phyloP scores from a whole-genome alignment of 2,113 vertebrate species.

The Leptobrachium ailaonicum region DNA sequence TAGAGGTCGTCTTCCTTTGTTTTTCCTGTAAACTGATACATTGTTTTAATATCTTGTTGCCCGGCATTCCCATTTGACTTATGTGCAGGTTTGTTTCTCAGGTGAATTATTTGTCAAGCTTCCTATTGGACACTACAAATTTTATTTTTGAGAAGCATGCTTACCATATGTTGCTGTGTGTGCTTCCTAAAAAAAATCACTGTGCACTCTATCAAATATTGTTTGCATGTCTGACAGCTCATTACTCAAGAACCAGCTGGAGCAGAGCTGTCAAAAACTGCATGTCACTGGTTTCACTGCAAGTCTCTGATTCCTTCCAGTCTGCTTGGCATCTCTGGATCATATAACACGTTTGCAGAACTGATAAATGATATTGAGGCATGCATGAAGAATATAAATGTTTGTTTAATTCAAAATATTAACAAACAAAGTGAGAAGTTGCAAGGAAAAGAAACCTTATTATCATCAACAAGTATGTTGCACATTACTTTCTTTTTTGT shows the following conservation, averaged over 20 bases:
- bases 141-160: neutral
- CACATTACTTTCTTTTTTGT: no score
- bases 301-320: neutral
- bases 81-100: neutral
- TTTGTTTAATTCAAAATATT: neutral
- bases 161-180: neutral
- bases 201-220: neutral
- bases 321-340: slow-evolving; percentile 2
- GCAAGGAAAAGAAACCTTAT: neutral
- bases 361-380: neutral
- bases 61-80: no score
- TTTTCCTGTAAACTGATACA: no score
- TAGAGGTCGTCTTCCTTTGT: no score
- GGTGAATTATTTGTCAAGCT: neutral
- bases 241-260: neutral
- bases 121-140: neutral
- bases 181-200: neutral
- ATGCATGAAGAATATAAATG: neutral
- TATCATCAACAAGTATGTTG: no score
- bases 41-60: no score
- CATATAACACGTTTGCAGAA: neutral
- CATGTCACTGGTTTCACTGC: neutral
- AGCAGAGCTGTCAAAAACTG: neutral
- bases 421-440: neutral
- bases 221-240: slow-evolving; percentile 5